phyloP scores from a whole-genome alignment of 2,113 vertebrate genomes.

The Dicaeum eximium region DNA sequence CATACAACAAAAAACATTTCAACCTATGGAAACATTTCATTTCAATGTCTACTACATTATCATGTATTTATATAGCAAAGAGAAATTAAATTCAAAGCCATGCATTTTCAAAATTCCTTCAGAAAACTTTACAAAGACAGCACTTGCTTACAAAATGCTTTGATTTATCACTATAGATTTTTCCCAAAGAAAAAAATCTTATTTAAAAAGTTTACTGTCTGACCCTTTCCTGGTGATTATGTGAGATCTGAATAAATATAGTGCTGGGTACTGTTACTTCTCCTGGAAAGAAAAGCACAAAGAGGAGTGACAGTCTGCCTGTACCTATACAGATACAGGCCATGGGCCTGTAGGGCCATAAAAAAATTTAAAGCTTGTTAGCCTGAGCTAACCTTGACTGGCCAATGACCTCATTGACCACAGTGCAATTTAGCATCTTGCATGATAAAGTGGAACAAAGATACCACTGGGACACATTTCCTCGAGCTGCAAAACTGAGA shows the following conservation, averaged over 20 bases:
- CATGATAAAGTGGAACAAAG: background rate
- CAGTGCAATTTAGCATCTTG: background rate
- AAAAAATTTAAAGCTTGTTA: background rate
- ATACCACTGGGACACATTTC: background rate
- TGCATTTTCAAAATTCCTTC: background rate
- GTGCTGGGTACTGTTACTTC: background rate
- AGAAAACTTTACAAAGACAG: background rate
- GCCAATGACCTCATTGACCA: background rate
- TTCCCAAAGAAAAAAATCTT: background rate
- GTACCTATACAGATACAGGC: background rate
- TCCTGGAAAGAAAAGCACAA: background rate
- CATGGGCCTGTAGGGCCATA: fast-evolving
- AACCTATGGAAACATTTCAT: background rate
- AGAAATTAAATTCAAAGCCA: background rate
- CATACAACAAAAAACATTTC: background rate
- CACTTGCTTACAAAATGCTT: background rate
- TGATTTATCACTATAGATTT: background rate
- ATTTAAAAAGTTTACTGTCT: background rate
- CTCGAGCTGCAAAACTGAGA: background rate
- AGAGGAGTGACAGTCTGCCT: background rate
- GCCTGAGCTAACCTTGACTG: background rate
- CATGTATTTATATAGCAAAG: background rate
- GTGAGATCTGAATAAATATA: background rate
- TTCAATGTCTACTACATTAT: background rate
- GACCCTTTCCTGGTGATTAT: background rate